Percentiles rank a stretch among this genome's conserved stretches.
phyloP scores from a whole-genome alignment of 1,140 invertebrate species.

The Caenorhabditis inopinata region DNA sequence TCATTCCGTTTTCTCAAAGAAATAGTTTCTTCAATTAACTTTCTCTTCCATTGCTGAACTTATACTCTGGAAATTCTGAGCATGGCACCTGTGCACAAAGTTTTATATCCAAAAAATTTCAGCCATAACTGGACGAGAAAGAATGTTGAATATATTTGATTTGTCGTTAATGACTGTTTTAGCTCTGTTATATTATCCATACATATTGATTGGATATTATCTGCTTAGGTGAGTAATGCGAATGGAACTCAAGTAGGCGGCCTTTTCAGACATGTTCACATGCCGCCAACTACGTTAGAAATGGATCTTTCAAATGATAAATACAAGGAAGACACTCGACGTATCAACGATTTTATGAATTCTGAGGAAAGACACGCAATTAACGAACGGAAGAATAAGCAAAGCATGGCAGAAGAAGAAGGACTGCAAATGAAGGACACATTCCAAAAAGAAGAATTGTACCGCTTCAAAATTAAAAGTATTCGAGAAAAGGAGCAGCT shows the following conservation, averaged over 20 bases:
- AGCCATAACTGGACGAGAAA: background rate
- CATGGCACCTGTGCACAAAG: too few relatives aligned
- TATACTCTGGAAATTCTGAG: background rate
- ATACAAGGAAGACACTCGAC: background rate
- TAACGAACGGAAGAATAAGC: background rate
- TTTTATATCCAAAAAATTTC: background rate
- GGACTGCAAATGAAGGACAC: background rate
- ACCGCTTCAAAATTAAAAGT: background rate
- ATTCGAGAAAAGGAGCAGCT: background rate
- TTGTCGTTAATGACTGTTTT: background rate
- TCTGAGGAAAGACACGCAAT: background rate
- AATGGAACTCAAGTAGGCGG: too few relatives aligned
- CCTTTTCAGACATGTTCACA: background rate
- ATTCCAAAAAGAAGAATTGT: background rate
- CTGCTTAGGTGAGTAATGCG: background rate
- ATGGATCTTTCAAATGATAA: background rate
- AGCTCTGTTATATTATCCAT: background rate
- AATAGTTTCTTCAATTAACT: too few relatives aligned
- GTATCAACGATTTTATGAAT: background rate
- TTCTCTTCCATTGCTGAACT: too few relatives aligned
- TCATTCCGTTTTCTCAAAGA: too few relatives aligned
- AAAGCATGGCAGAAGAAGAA: background rate
- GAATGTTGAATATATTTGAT: background rate
- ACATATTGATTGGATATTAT: background rate
- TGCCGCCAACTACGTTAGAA: background rate